These are phyloP conservation scores for Cataglyphis hispanica DNA, from an alignment of 1,140 invertebrate genomes.

Conservation along the genomic window DNA sequence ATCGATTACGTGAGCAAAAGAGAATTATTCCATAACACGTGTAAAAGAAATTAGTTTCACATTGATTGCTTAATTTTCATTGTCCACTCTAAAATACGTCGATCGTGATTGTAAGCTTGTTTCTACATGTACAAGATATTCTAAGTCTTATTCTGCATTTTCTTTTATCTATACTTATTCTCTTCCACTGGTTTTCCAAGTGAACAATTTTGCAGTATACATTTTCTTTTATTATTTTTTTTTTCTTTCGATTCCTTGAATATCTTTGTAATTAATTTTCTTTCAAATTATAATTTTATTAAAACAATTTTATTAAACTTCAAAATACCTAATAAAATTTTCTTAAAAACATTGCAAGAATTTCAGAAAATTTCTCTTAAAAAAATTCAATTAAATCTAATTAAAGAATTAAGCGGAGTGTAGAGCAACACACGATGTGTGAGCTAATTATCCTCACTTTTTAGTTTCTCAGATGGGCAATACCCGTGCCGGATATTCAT, in stretches of 20 bases:
- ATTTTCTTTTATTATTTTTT: not conserved
- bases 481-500: slow-evolving; percentile 88
- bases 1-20: slow-evolving; percentile 50
- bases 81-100: not conserved
- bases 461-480: slow-evolving; percentile 89
- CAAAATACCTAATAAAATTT: not conserved
- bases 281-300: no score
- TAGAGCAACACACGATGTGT: not conserved
- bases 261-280: no score
- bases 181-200: not conserved
- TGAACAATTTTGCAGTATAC: not conserved
- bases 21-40: slow-evolving; percentile 4
- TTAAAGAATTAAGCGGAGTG: not conserved
- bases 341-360: not conserved
- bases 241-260: not conserved
- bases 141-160: not conserved
- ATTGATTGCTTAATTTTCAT: slow-evolving; percentile 51
- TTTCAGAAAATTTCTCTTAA: not conserved
- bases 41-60: slow-evolving; percentile 33
- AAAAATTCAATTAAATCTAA: not conserved
- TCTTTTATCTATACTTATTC: not conserved
- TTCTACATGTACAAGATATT: not conserved
- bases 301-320: no score
- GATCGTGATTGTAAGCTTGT: not conserved
- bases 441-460: slow-evolving; percentile 34